Evolutionary conservation across 2,797 vertebrate genomes (phyloP), one percentile per base, ranked within the genome.

Genomic region (Psittacula echo): DNA sequence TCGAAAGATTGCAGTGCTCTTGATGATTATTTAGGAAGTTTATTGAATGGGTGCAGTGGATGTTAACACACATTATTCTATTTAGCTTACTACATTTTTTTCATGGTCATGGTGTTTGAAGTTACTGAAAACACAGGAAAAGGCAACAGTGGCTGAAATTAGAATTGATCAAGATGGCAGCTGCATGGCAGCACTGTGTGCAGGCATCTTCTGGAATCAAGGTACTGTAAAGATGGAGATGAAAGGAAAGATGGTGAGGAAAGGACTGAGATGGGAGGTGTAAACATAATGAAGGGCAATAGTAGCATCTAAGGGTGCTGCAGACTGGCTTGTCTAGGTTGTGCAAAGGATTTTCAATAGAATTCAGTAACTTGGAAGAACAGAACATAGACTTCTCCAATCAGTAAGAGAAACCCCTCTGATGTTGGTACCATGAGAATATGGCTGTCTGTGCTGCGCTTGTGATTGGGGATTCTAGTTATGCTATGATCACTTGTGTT

Each of bases 161-260:
- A 79, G 50, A 73, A n/a, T 60, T 70, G 41, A 51, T 74, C 16
- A 23, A 82, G 87, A 12, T 45, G 39, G 29, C 70, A 88, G 70
- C 53, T 78, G 47, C 22, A 8, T 44, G 64, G 30, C 64, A 62
- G 53, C 0, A 0, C 29, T 17, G 3, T n/a, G 14, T n/a, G 39
- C 56, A 60, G 5, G 30, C 32, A 50, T 62, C 72, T 74, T 67
- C 58, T 64, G 62, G 50, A 85, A 39, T 61, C 17, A n/a, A 4
- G 0, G 0, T 76, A n/a, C 37, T 0, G 0, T 41, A 61, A 86
- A 53, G n/a, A 88, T 60, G 24, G 42, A 82, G 53, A 42, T 37
- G 13, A 85, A 71, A 65, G 29, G 75, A 85, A 84, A 48, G 29
- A 87, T 62, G 27, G 41, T 79, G 53, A 47, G 47, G 11, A 85